Base-by-base conservation (phyloP, 2,797 vertebrate genomes). In the Taenioides sp. region DNA sequence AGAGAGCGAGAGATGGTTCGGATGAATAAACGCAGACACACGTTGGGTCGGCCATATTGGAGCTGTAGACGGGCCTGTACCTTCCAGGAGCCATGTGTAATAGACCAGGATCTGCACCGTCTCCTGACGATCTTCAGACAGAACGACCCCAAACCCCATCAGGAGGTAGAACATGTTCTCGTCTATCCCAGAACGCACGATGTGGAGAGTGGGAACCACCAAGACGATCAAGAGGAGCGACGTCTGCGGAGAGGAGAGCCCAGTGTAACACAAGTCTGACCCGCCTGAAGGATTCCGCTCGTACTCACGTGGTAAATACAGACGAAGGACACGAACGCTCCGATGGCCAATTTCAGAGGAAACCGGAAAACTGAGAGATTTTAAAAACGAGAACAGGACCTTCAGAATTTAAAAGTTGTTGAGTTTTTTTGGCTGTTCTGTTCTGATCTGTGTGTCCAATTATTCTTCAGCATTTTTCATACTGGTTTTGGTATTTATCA, bases 21-120 rank as follows among this genome's bases (percentile, higher is more conserved):
- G 9, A 7, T 34, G 7, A 7, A 34, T 7, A 34, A 7, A 7
- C 2, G 7, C 7, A 34, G 34, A 7, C 7, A 34, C 34, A 5
- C 0, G 31, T 31, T 31, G 3, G 5, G 31, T 4, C 34, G 34
- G 34, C 34, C 43, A 47, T 47, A 16, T 47, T 47, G 43, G 43
- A 47, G 12, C 43, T 47, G 43, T 47, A 47, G 1, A 4, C 1
- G 16, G 40, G 40, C 2, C 40, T 28, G 17, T n/a, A 97, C 98
- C 97, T 93, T 99, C 98, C 75, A 98, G 80, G 0, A 95, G 74
- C 97, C 97, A 98, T 0, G 96, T 92, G 73, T 97, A 95, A 80
- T 96, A 93, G 1, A 91, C 93, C 47, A 95, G 94, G 0, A 96
- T 95, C 50, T 57, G 65, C 63, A 98, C 94, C n/a, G 97, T 96